A percentile compares a stretch with the other conserved stretches of the same genome.
These are phyloP conservation scores for Caranx ignobilis DNA, from an alignment of 2,113 vertebrate genomes.

Conservation along the genomic window DNA sequence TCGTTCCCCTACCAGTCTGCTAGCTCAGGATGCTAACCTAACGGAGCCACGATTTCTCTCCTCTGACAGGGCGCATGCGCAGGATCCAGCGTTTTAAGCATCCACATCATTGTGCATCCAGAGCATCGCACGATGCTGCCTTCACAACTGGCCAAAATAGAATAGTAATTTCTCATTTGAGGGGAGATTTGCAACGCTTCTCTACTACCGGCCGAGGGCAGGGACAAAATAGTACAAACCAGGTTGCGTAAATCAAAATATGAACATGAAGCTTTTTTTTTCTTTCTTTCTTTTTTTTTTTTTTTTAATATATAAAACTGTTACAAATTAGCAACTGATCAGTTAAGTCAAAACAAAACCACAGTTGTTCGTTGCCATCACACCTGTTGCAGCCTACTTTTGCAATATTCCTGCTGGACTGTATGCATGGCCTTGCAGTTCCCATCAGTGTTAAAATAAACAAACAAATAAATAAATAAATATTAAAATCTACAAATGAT, in stretches of 20 bases:
- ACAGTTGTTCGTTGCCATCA: too few relatives aligned
- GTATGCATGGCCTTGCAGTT: background rate
- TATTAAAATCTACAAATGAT: background rate
- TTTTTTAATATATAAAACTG: too few relatives aligned
- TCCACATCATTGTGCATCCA: background rate
- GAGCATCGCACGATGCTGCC: conserved; percentile 7
- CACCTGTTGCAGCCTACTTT: too few relatives aligned
- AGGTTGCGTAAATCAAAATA: background rate
- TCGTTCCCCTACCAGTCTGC: conserved; percentile 41
- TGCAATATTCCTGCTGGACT: too few relatives aligned
- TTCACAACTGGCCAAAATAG: background rate
- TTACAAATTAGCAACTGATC: too few relatives aligned
- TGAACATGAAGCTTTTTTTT: background rate
- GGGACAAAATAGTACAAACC: background rate
- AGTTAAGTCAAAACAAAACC: too few relatives aligned
- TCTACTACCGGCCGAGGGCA: background rate
- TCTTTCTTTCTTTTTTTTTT: too few relatives aligned
- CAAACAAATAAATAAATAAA: too few relatives aligned
- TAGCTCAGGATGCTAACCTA: conserved; percentile 79
- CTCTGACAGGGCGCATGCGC: conserved; percentile 69
- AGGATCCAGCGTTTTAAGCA: background rate
- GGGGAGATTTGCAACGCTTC: background rate
- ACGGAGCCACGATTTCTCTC: conserved; percentile 49
- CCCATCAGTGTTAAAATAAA: too few relatives aligned
- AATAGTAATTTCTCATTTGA: conserved; percentile 1